Evolutionary conservation across 2,113 vertebrate genomes (phyloP), one percentile per base, ranked within the genome.

Genomic region (Maylandia zebra): DNA sequence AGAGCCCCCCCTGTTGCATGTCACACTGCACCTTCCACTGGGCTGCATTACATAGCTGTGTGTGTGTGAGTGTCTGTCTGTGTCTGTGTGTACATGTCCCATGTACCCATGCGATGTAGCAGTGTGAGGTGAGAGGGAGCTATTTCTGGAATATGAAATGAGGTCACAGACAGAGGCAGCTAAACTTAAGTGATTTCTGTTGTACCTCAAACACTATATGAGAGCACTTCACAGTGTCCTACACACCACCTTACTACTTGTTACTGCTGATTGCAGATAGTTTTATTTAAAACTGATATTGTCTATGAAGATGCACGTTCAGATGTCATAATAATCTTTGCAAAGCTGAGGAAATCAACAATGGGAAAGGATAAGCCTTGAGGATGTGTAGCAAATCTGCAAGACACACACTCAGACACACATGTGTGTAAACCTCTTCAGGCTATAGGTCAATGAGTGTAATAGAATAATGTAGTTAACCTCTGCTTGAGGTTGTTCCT

Each of bases 81-180:
- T 34, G 5, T 57, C 5, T 17, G 71, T 56, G 64, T 48, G 69
- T 36, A 16, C 71, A 24, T 69, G 79, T 84, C 55, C 36, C 90
- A 82, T 91, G 88, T 89, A 89, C 48, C 69, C 79, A 84, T 34
- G 82, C 87, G 71, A 86, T 88, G 86, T 88, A 84, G 45, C 83
- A 78, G 81, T 32, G 43, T 57, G 86, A 89, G 90, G 53, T 83
- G 78, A 74, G 86, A 81, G 66, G 27, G 22, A 90, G 94, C 88
- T 94, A 94, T 96, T 95, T 95, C 82, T 91, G 92, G 90, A 90
- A 83, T 71, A 85, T 6, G 24, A 92, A 95, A 94, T 91, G 85
- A 94, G 95, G 95, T 95, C 94, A 92, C 90, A 91, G 89, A 90
- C 87, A 85, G 88, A 93, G 89, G 89, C 50, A 11, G 91, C 84